These are phyloP conservation scores for Larimichthys crocea DNA, from an alignment of 2,113 vertebrate genomes.

Conservation along the genomic window DNA sequence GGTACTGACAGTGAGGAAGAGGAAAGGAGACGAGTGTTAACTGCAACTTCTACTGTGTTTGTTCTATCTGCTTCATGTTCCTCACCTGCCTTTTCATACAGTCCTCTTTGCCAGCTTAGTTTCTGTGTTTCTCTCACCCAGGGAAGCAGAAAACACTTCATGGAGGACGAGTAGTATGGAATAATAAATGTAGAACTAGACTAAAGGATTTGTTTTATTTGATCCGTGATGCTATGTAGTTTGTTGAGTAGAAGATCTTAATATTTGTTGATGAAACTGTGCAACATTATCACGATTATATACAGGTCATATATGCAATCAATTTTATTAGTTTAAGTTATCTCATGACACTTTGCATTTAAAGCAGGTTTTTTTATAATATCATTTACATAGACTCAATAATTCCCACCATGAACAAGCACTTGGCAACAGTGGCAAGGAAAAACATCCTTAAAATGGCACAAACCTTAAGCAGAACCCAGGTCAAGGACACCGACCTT, in stretches of 20 bases:
- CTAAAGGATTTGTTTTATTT: neutral
- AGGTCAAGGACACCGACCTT: no score
- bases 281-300: no score
- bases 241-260: no score
- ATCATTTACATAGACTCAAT: no score
- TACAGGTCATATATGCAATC: neutral
- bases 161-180: neutral
- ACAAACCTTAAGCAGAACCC: no score
- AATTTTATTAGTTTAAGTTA: no score
- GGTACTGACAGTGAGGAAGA: neutral
- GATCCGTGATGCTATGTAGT: neutral
- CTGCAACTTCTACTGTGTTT: neutral
- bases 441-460: no score
- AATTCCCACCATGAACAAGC: no score
- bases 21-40: slow-evolving; percentile 28
- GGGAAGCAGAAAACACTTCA: neutral
- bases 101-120: neutral
- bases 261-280: neutral
- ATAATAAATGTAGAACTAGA: neutral
- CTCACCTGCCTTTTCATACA: neutral
- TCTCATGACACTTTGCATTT: no score
- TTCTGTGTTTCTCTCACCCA: neutral
- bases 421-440: no score
- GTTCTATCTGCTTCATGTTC: neutral
- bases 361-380: no score